Evolutionary conservation across 2,113 vertebrate species (phyloP).

Genomic region (Charina bottae): DNA sequence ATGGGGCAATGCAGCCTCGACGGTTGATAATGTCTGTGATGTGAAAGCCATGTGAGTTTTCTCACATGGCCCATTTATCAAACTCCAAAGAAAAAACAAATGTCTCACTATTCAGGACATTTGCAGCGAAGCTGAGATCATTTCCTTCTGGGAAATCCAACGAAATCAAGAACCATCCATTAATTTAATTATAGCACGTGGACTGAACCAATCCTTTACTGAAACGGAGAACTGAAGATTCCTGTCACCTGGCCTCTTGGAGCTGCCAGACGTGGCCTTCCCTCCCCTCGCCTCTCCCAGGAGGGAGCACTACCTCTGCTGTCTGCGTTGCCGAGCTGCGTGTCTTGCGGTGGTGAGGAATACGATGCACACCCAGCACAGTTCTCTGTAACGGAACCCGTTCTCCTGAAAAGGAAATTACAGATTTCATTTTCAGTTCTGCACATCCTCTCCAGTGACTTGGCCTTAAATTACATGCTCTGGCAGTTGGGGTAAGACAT

Average conservation of each 20-base stretch:
- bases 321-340: neutral
- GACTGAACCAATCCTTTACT: neutral
- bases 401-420: conserved; percentile 51
- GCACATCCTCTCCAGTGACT: conserved; percentile 55
- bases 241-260: neutral
- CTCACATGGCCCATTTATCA: neutral
- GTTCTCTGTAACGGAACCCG: conserved; percentile 32
- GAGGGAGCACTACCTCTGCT: neutral
- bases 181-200: neutral
- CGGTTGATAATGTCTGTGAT: neutral
- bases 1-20: accelerated
- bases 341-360: neutral
- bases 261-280: neutral
- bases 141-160: neutral
- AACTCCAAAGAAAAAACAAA: neutral
- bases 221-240: neutral
- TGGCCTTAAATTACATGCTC: conserved; percentile 61
- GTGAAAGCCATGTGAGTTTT: neutral
- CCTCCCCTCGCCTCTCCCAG: neutral
- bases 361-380: neutral
- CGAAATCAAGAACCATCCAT: neutral
- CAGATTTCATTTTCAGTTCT: conserved; percentile 47
- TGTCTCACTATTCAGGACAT: accelerated
- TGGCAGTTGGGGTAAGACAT: conserved; percentile 36
- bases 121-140: accelerated